Conservation (phyloP, 2,113 vertebrate species). For the Lasiurus borealis region DNA sequence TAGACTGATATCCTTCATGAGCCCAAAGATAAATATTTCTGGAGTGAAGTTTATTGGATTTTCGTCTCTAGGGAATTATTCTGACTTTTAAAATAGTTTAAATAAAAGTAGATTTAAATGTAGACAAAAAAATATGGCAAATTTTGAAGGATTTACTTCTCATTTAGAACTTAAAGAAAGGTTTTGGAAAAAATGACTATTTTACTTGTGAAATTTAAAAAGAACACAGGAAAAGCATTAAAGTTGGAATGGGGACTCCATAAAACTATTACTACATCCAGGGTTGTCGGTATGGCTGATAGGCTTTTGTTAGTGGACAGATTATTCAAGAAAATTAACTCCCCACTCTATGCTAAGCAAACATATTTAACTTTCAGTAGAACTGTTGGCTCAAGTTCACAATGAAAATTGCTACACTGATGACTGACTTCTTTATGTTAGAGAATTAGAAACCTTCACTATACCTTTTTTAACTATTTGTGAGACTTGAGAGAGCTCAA, state of each 20-base stretch:
- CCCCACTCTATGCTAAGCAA: background rate
- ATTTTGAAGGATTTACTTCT: constrained; percentile 42
- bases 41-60: constrained; percentile 66
- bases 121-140: constrained; percentile 8
- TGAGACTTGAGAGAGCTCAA: constrained; percentile 28
- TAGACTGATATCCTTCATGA: constrained; percentile 68
- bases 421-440: background rate
- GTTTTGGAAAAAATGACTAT: constrained; percentile 10
- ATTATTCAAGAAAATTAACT: constrained; percentile 14
- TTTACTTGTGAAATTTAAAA: constrained; percentile 43
- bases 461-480: background rate
- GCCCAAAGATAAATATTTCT: constrained; percentile 64
- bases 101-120: constrained; percentile 53
- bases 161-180: background rate
- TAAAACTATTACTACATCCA: background rate
- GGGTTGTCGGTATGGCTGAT: background rate
- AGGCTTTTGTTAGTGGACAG: background rate
- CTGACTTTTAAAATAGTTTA: constrained; percentile 60
- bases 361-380: background rate
- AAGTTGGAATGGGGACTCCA: background rate
- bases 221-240: background rate
- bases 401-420: background rate
- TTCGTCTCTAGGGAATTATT: constrained; percentile 66
- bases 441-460: background rate
- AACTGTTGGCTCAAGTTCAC: background rate